phyloP scores from a whole-genome alignment of 2,113 vertebrate species.

The Azemiops feae region DNA sequence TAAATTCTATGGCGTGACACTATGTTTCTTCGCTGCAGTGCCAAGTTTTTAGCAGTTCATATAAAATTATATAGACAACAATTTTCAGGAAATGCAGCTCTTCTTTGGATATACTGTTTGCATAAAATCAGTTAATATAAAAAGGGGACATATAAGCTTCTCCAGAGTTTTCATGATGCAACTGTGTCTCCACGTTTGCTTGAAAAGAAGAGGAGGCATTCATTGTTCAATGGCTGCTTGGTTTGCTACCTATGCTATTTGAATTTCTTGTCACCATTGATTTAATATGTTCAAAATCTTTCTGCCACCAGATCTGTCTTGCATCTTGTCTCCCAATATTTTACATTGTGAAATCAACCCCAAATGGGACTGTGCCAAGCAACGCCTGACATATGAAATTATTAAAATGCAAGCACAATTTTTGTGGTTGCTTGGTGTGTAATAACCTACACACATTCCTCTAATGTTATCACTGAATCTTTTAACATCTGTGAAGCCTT shows the following conservation, averaged over 20 bases:
- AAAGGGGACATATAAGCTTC: constrained; percentile 54
- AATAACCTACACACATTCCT: constrained; percentile 23
- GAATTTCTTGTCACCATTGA: neutral
- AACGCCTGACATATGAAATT: constrained; percentile 1
- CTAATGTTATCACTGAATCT: neutral
- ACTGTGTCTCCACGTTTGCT: constrained; percentile 24
- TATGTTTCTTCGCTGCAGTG: constrained; percentile 41
- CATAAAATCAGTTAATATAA: constrained; percentile 64
- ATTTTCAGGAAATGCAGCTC: constrained; percentile 60
- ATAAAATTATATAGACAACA: constrained; percentile 64
- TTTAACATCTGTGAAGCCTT: constrained; percentile 9
- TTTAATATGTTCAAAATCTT: neutral
- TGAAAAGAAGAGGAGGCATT: neutral
- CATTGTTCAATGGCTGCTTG: neutral
- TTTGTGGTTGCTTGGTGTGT: constrained; percentile 38
- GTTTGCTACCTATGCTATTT: neutral
- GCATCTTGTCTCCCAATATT: neutral
- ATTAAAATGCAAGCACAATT: constrained; percentile 4
- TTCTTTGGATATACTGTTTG: constrained; percentile 60
- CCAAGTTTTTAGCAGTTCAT: constrained; percentile 42
- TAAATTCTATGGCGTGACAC: constrained; percentile 51
- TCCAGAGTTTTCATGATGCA: constrained; percentile 41
- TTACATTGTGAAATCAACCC: neutral
- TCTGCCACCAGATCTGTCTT: neutral
- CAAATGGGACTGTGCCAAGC: neutral